Evolutionary conservation across 2,888 invertebrate genomes (phyloP).

Genomic region (Gnatocerus cornutus): DNA sequence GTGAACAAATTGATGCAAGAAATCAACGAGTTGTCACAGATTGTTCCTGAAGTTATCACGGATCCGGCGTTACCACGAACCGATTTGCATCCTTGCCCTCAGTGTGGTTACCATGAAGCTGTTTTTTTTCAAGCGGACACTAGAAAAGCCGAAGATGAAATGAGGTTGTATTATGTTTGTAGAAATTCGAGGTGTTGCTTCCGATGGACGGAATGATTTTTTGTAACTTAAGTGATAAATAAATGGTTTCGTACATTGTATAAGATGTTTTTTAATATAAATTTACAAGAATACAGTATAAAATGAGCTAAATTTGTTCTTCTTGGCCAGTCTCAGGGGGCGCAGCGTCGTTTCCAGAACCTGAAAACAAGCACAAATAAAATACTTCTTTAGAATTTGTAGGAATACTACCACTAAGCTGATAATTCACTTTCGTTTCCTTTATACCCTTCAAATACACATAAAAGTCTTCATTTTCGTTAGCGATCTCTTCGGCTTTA

Average conservation of each 20-base stretch:
- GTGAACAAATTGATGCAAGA: not conserved
- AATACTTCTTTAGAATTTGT: not conserved
- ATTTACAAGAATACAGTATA: too few species aligned
- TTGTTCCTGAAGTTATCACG: not conserved
- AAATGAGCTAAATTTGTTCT: too few species aligned
- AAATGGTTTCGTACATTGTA: too few species aligned
- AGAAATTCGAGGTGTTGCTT: not conserved
- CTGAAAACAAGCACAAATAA: not conserved
- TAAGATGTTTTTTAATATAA: too few species aligned
- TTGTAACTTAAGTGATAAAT: too few species aligned
- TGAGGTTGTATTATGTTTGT: slow-evolving; percentile 7
- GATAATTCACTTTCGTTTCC: slow-evolving; percentile 2
- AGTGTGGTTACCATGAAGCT: slow-evolving; percentile 2
- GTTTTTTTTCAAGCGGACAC: slow-evolving; percentile 2
- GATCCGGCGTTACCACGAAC: not conserved
- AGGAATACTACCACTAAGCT: not conserved
- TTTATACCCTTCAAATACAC: slow-evolving; percentile 1
- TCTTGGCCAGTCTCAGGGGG: not conserved
- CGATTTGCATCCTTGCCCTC: not conserved
- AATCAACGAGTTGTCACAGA: not conserved
- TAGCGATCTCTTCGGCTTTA: not conserved
- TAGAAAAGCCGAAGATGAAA: not conserved
- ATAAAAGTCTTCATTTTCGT: slow-evolving; percentile 6
- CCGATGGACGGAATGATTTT: slow-evolving; percentile 1
- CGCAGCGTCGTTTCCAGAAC: not conserved